Evolutionary conservation across 2,888 invertebrate genomes (phyloP).

Genomic region (Embidobia sp.): DNA sequence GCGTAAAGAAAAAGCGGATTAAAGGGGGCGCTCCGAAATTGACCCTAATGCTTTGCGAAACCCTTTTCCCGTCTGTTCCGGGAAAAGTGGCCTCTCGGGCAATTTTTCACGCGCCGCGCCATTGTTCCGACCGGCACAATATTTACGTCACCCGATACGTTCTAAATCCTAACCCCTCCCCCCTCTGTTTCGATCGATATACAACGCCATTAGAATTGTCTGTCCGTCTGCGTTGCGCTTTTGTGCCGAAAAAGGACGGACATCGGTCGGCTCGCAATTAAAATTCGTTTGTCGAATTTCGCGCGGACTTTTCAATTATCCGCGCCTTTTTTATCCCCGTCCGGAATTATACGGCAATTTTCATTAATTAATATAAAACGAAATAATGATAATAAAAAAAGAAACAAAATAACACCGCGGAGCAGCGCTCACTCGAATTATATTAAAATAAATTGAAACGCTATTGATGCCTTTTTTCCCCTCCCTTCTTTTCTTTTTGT

Average conservation of each 20-base stretch:
- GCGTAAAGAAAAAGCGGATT: constrained; percentile 23
- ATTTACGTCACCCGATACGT: constrained; percentile 49
- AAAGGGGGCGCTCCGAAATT: constrained; percentile 19
- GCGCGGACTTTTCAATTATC: constrained; percentile 37
- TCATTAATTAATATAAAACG: constrained; percentile 50
- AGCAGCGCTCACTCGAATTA: constrained; percentile 43
- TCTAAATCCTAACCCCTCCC: constrained; percentile 33
- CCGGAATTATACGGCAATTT: constrained; percentile 39
- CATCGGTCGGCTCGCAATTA: constrained; percentile 17
- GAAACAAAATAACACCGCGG: constrained; percentile 21
- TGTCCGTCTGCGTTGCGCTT: constrained; percentile 12
- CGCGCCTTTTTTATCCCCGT: background rate
- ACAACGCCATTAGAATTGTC: constrained; percentile 41
- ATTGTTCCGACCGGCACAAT: constrained; percentile 32
- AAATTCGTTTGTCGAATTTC: constrained; percentile 44
- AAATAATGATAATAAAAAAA: constrained; percentile 26
- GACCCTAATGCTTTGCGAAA: constrained; percentile 33
- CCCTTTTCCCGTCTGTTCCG: constrained; percentile 35
- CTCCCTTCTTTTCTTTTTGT: constrained; percentile 4
- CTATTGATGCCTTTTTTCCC: constrained; percentile 41
- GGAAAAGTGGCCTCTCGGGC: constrained; percentile 15
- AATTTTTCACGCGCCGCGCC: constrained; percentile 41
- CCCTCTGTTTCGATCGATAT: constrained; percentile 43
- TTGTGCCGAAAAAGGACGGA: constrained; percentile 5
- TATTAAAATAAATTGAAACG: constrained; percentile 62